Percentiles rank a stretch among this genome's conserved stretches.
phyloP scores from a whole-genome alignment of 1,140 invertebrate species.

The Drosophila grimshawi region DNA sequence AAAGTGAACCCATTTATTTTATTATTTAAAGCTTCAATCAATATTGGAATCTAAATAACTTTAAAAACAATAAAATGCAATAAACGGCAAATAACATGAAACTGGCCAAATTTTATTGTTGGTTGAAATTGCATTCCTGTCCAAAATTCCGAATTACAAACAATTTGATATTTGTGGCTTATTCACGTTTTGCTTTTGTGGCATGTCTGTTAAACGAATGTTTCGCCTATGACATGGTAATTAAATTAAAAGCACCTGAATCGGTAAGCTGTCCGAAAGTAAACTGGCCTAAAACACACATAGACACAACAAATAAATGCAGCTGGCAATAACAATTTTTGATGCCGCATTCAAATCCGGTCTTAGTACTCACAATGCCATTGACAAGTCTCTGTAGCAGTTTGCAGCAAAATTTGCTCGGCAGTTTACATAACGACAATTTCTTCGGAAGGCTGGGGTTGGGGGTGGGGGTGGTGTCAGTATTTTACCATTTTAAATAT shows the following conservation, averaged over 20 bases:
- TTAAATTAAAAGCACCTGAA: constrained; percentile 46
- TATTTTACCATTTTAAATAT: constrained; percentile 68
- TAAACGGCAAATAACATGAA: background rate
- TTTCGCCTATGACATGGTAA: constrained; percentile 34
- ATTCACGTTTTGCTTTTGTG: constrained; percentile 1
- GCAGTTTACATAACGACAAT: constrained; percentile 34
- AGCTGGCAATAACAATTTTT: constrained; percentile 20
- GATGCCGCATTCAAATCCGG: constrained; percentile 37
- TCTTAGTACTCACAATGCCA: constrained; percentile 49
- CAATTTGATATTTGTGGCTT: constrained; percentile 20
- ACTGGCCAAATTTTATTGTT: background rate
- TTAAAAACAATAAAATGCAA: constrained; percentile 8
- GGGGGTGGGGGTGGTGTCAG: background rate
- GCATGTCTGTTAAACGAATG: background rate
- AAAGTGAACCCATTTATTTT: constrained; percentile 18
- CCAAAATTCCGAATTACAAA: background rate
- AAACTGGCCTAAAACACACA: constrained; percentile 27
- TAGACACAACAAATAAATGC: constrained; percentile 18
- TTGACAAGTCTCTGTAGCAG: constrained; percentile 46
- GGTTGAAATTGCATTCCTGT: background rate
- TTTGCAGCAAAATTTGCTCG: constrained; percentile 33
- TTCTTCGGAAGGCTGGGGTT: background rate
- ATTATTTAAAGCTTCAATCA: background rate
- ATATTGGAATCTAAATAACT: background rate
- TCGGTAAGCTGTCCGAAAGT: constrained; percentile 34